Evolutionary conservation across 2,888 invertebrate genomes (phyloP), one percentile per base, ranked within the genome.

Genomic region (Gastrophysa polygoni): DNA sequence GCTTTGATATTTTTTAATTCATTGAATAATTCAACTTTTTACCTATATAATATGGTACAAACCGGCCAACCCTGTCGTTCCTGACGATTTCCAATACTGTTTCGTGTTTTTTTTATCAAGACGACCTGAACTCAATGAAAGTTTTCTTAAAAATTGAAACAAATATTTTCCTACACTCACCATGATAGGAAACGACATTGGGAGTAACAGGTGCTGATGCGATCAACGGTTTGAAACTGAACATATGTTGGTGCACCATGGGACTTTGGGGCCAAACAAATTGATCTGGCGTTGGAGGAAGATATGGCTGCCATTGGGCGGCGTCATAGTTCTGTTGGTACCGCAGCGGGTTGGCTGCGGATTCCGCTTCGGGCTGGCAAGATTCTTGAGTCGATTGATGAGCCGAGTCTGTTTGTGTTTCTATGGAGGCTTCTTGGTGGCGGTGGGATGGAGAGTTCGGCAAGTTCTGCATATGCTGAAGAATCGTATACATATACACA

Each of bases 181-280:
- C 75, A 55, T 75, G 72, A 58, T 74, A 75, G 5, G 74, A 72
- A 6, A 76, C 62, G 11, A 75, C 72, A 59, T 71, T 71, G n/a
- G 77, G 76, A 14, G 77, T 76, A 4, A 72, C 72, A 2, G 77
- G 75, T 20, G 76, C 75, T 7, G 77, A 76, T 0, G 76, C 74
- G 1, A 75, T 69, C 71, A 77, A 73, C 1, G 76, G 75, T 49
- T 74, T 74, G 20, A 72, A 60, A 44, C 69, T 69, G 49, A 63
- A 63, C 16, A 62, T 24, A 18, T 46, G 63, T 6, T 67, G 72
- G 32, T 68, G 66, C 11, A 68, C 63, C 4, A 63, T 50, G 0
- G 71, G 69, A 24, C 64, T 67, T 28, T 70, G 69, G 5, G 74
- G 71, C 74, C 74, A 75, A 11, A 71, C 61, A 43, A 68, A 68